Evolutionary conservation across 2,888 invertebrate species (phyloP).

Genomic region (Adela reaumurella): DNA sequence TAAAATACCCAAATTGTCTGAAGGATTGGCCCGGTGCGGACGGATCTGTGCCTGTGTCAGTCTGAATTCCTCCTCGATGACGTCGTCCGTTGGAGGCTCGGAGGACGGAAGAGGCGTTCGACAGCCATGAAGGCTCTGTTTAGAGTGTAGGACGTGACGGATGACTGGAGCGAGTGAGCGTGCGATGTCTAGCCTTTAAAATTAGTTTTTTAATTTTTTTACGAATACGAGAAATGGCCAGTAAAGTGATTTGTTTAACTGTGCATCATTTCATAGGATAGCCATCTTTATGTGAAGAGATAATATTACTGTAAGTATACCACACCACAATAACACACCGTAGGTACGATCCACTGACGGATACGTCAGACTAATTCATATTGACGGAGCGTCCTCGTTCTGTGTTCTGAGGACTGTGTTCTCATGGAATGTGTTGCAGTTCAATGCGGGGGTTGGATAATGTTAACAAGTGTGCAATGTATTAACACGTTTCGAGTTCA

Average conservation of each 20-base stretch:
- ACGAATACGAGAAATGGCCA: constrained; percentile 56
- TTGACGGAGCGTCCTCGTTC: not conserved
- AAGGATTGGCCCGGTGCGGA: no score
- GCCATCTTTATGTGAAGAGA: constrained; percentile 61
- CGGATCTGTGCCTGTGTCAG: no score
- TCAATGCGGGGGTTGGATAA: not conserved
- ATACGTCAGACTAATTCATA: not conserved
- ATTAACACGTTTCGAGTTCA: not conserved
- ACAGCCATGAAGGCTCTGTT: no score
- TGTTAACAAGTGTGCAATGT: not conserved
- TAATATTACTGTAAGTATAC: constrained; percentile 57
- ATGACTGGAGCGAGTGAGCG: not conserved
- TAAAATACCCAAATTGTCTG: no score
- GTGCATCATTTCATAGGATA: constrained; percentile 72
- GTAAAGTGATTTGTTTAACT: constrained; percentile 75
- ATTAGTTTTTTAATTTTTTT: constrained; percentile 30
- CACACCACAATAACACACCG: constrained; percentile 54
- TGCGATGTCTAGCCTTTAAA: not conserved
- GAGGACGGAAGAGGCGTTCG: no score
- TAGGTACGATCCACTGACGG: constrained; percentile 22
- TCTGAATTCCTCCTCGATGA: no score
- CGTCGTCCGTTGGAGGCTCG: no score
- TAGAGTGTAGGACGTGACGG: no score
- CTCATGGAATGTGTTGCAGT: not conserved
- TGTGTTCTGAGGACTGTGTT: no score